phyloP scores from a whole-genome alignment of 2,888 invertebrate species.

The Galerucella nymphaeae region DNA sequence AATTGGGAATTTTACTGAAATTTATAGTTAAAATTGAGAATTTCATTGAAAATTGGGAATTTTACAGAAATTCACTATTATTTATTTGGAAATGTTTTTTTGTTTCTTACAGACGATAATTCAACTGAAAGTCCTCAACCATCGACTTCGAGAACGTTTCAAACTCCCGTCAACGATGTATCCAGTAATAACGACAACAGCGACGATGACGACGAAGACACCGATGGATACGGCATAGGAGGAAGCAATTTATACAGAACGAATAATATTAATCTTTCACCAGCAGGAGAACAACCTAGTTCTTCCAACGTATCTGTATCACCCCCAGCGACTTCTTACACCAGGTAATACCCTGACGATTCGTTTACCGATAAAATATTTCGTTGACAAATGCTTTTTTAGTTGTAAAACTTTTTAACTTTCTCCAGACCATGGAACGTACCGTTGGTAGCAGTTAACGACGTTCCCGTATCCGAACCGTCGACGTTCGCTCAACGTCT shows the following conservation, averaged over 20 bases:
- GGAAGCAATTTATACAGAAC: slow-evolving; percentile 49
- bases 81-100: not conserved
- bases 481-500: slow-evolving; percentile 46
- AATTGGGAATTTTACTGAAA: no score
- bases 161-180: slow-evolving; percentile 29
- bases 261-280: slow-evolving; percentile 50
- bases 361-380: no score
- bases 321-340: slow-evolving; percentile 1
- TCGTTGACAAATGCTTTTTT: no score
- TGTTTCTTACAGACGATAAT: slow-evolving; percentile 1
- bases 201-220: slow-evolving; percentile 38
- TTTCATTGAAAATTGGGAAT: no score
- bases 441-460: slow-evolving; percentile 70
- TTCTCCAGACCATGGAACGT: slow-evolving; percentile 51
- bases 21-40: no score
- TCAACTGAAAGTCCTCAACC: slow-evolving; percentile 11
- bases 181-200: slow-evolving; percentile 50
- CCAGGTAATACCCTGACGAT: slow-evolving; percentile 2
- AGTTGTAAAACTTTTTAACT: not conserved
- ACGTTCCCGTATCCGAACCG: slow-evolving; percentile 67
- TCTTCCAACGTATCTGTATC: not conserved
- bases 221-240: slow-evolving; percentile 47
- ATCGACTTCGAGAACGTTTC: slow-evolving; percentile 19
- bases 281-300: not conserved
- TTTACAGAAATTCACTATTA: no score